A percentile compares a stretch with the other conserved stretches of the same genome.
phyloP scores from a whole-genome alignment of 2,888 invertebrate genomes.

The Hyposoter dolosus region DNA sequence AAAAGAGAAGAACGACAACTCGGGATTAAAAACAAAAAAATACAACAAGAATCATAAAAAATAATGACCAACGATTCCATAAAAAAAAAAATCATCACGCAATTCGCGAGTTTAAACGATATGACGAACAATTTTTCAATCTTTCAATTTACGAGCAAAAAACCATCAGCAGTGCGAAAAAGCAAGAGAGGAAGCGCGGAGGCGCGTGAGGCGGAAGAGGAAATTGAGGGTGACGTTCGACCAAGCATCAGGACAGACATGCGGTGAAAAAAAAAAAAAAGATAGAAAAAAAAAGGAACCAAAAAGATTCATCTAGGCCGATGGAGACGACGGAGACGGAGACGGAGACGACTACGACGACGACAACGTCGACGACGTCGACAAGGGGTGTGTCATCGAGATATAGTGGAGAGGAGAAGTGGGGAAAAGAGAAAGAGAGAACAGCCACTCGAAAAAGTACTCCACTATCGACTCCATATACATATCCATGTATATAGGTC shows the following conservation, averaged over 20 bases:
- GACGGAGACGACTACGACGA: slow-evolving; percentile 27
- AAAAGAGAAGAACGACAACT: neutral
- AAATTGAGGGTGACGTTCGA: slow-evolving; percentile 68
- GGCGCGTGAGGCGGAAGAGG: slow-evolving; percentile 63
- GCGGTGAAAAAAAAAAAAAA: slow-evolving; percentile 16
- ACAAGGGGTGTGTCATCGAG: slow-evolving; percentile 63
- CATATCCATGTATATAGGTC: neutral
- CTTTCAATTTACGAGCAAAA: slow-evolving; percentile 18
- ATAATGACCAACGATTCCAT: neutral
- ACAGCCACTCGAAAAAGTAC: slow-evolving; percentile 67
- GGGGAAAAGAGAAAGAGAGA: slow-evolving; percentile 54
- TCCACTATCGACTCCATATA: slow-evolving; percentile 65
- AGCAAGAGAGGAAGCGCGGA: slow-evolving; percentile 49
- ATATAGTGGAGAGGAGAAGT: slow-evolving; percentile 61
- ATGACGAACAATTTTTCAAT: neutral
- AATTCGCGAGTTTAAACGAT: neutral
- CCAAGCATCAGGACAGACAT: slow-evolving; percentile 54
- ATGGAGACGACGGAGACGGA: slow-evolving; percentile 44
- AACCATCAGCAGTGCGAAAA: slow-evolving; percentile 6
- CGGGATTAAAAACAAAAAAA: neutral
- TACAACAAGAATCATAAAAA: neutral
- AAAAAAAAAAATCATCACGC: neutral
- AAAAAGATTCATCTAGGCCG: slow-evolving; percentile 64
- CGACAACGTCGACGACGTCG: slow-evolving; percentile 23
- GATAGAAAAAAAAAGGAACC: neutral